These are phyloP conservation scores for Urocolius indicus DNA, from an alignment of 2,113 vertebrate species.

Conservation along the genomic window DNA sequence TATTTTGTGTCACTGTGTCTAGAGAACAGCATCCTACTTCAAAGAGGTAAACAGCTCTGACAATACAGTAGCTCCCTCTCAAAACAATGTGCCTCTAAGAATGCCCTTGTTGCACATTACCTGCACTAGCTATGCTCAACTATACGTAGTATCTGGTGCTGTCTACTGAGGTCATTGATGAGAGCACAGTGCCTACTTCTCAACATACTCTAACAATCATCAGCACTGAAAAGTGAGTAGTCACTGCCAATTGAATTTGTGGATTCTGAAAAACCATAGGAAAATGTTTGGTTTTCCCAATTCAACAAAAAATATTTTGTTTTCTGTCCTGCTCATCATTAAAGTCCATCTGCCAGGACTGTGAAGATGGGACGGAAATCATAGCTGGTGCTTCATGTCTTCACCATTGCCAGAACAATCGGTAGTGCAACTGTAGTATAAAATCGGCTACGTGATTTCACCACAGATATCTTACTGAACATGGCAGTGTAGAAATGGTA, in stretches of 20 bases:
- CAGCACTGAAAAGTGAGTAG: background rate
- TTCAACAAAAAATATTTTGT: background rate
- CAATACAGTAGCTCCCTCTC: background rate
- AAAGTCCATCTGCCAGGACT: background rate
- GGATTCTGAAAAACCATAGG: background rate
- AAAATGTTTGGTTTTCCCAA: background rate
- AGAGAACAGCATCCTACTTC: background rate
- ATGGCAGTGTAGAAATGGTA: background rate
- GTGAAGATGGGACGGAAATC: background rate
- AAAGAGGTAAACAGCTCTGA: background rate
- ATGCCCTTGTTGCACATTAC: background rate
- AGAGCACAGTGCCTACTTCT: accelerated
- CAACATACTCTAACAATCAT: background rate
- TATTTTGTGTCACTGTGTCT: background rate
- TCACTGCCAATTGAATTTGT: background rate
- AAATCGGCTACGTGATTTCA: background rate
- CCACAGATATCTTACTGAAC: background rate
- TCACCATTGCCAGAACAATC: background rate
- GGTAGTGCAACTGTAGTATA: accelerated
- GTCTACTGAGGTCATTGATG: background rate
- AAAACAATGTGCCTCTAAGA: background rate
- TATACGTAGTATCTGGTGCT: background rate
- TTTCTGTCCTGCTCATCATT: background rate
- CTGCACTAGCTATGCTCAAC: background rate
- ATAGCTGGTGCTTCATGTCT: background rate